Conservation (phyloP, 2,113 vertebrate genomes). For the Nannospalax galili region DNA sequence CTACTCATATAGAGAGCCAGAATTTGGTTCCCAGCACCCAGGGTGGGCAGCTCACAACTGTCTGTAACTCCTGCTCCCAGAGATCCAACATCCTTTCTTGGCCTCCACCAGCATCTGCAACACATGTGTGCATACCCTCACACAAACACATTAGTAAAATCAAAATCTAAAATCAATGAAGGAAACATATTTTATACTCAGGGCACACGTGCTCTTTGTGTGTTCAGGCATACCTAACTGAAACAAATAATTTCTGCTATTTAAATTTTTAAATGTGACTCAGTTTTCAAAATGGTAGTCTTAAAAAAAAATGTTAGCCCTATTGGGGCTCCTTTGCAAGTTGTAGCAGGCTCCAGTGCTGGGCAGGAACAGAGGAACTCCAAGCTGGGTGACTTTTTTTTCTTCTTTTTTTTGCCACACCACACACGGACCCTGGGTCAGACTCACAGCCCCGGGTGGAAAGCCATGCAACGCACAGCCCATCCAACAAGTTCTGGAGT, state of each 20-base stretch:
- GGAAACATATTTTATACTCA: background rate
- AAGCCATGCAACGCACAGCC: background rate
- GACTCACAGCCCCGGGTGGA: background rate
- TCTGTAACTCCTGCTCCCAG: background rate
- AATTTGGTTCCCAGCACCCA: background rate
- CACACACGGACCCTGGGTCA: background rate
- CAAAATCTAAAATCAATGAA: background rate
- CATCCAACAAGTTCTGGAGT: background rate
- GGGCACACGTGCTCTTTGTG: too few relatives aligned
- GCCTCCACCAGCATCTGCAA: too few relatives aligned
- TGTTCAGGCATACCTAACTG: background rate
- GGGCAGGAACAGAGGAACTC: background rate
- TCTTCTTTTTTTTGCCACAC: background rate
- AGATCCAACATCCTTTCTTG: background rate
- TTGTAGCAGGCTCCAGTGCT: background rate
- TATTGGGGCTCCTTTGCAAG: too few relatives aligned
- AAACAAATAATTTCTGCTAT: background rate
- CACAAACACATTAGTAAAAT: background rate
- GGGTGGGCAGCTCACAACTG: background rate
- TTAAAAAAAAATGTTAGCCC: too few relatives aligned
- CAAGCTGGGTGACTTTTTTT: background rate
- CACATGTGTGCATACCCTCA: background rate
- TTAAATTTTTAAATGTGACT: background rate
- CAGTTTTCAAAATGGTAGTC: too few relatives aligned
- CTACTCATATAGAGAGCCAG: background rate